Percentiles rank a stretch among this genome's conserved stretches.
Conservation (phyloP, 2,888 invertebrate genomes). For the Patella ulyssiponensis region DNA sequence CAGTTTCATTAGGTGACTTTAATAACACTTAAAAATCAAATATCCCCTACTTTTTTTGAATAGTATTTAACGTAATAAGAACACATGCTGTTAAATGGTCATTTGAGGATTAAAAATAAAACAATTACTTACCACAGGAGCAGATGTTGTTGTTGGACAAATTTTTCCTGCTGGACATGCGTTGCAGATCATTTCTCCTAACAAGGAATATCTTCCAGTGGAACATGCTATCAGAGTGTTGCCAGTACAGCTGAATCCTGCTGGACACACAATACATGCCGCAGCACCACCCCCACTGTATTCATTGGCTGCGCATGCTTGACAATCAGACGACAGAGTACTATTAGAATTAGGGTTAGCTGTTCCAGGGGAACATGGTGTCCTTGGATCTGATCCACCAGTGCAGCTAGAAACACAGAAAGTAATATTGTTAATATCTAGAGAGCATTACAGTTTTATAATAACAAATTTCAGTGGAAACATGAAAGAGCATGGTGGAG, state of each 20-base stretch:
- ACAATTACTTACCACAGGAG: slow-evolving; percentile 41
- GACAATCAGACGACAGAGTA: slow-evolving; percentile 37
- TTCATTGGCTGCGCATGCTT: slow-evolving; percentile 41
- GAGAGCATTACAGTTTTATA: too few relatives aligned
- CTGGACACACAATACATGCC: slow-evolving; percentile 59
- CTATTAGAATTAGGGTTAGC: slow-evolving; percentile 41
- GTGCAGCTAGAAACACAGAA: slow-evolving; percentile 48
- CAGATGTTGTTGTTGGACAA: slow-evolving; percentile 47
- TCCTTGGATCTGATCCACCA: slow-evolving; percentile 35
- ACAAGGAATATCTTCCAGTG: slow-evolving; percentile 52
- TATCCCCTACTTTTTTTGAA: too few relatives aligned
- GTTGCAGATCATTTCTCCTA: slow-evolving; percentile 52
- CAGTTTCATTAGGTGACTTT: too few relatives aligned
- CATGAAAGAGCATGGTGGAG: too few relatives aligned
- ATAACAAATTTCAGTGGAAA: too few relatives aligned
- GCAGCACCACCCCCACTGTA: slow-evolving; percentile 47
- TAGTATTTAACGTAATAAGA: too few relatives aligned
- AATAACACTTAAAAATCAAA: too few relatives aligned
- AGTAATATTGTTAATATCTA: too few relatives aligned
- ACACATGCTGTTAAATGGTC: too few relatives aligned
- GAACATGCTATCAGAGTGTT: slow-evolving; percentile 46
- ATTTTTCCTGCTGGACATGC: slow-evolving; percentile 59
- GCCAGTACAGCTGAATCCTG: slow-evolving; percentile 55
- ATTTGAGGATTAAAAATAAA: too few relatives aligned
- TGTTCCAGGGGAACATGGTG: slow-evolving; percentile 50